phyloP scores from a whole-genome alignment of 2,113 vertebrate species.

The Zosterops japonicus region DNA sequence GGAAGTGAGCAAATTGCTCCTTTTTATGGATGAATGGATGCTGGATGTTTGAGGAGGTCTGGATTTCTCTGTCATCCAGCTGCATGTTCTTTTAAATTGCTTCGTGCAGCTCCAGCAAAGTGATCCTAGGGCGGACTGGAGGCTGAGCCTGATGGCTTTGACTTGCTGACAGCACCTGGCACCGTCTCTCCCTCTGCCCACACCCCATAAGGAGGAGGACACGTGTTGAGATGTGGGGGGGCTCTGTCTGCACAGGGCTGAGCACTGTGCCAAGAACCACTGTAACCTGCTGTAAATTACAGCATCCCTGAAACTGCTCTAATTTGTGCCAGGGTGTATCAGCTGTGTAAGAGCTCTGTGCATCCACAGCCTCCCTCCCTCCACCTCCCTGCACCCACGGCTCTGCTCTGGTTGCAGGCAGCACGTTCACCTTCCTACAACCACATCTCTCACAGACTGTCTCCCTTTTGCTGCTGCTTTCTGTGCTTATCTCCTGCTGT shows the following conservation, averaged over 20 bases:
- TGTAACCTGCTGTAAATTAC: neutral
- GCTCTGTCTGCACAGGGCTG: neutral
- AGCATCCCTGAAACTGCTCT: neutral
- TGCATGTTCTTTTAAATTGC: constrained; percentile 4
- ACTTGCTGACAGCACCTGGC: constrained; percentile 12
- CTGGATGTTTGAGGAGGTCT: neutral
- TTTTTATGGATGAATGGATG: neutral
- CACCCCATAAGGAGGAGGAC: neutral
- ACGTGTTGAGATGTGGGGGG: neutral
- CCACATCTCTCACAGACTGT: fast-evolving
- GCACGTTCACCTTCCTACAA: fast-evolving
- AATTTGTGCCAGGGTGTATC: neutral
- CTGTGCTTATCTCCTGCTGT: neutral
- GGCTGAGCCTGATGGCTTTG: neutral
- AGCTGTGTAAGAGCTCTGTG: neutral
- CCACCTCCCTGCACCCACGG: fast-evolving
- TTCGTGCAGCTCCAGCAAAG: neutral
- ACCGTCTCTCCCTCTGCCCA: fast-evolving
- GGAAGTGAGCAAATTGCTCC: neutral
- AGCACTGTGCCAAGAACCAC: neutral
- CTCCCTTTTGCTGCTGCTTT: neutral
- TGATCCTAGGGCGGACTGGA: neutral
- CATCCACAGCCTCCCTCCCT: neutral
- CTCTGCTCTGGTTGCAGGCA: neutral
- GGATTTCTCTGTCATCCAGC: neutral